Evolutionary conservation across 1,140 invertebrate genomes (phyloP).

Genomic region (Coptotermes formosanus): DNA sequence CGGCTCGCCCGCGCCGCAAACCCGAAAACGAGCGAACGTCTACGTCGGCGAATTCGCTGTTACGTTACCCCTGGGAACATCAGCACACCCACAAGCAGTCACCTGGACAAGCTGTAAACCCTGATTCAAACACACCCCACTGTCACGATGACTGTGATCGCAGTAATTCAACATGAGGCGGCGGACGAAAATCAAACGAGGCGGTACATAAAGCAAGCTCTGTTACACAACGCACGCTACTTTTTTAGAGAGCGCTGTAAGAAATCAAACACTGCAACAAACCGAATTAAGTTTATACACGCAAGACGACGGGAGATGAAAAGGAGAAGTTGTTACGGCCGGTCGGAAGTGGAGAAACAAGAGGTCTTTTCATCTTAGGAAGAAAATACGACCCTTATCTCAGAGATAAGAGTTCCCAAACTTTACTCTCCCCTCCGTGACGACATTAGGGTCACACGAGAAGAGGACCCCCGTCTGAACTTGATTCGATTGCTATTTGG

Average conservation of each 20-base stretch:
- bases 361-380: background rate
- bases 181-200: too few relatives aligned
- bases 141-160: too few relatives aligned
- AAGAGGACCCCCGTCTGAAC: background rate
- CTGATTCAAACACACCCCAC: too few relatives aligned
- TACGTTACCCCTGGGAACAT: too few relatives aligned
- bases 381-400: background rate
- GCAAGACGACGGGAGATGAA: background rate
- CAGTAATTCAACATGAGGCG: too few relatives aligned
- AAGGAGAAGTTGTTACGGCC: background rate
- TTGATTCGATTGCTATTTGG: too few relatives aligned
- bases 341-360: background rate
- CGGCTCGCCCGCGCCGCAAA: too few relatives aligned
- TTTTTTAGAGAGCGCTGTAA: background rate
- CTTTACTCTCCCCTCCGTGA: background rate
- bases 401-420: background rate
- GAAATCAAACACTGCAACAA: background rate
- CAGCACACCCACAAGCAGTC: too few relatives aligned
- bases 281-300: background rate
- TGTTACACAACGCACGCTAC: background rate
- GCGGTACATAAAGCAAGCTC: too few relatives aligned
- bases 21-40: too few relatives aligned
- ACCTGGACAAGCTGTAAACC: too few relatives aligned
- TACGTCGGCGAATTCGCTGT: too few relatives aligned
- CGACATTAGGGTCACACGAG: background rate